These are phyloP conservation scores for Helarctos malayanus DNA, from an alignment of 2,797 vertebrate species.

Conservation along the genomic window DNA sequence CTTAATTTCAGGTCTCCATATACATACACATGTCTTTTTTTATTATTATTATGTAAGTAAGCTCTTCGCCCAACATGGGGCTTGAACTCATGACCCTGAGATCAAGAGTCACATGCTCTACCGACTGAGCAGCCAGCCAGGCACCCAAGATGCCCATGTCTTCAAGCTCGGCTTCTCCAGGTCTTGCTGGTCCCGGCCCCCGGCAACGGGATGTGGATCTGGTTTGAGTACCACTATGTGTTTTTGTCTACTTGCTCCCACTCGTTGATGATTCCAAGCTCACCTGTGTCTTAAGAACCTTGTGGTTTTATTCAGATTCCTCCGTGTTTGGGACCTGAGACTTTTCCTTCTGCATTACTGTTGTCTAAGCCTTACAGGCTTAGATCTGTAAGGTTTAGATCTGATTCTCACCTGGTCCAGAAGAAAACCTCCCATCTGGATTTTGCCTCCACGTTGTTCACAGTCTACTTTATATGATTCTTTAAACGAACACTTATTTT, in stretches of 20 bases:
- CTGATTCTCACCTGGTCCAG: background rate
- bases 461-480: background rate
- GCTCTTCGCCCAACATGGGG: background rate
- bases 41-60: background rate
- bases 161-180: background rate
- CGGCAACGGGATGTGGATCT: background rate
- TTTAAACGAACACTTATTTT: background rate
- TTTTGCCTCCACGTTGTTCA: background rate
- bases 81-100: background rate
- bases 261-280: background rate
- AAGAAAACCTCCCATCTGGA: background rate
- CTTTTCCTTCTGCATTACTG: background rate
- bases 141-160: background rate
- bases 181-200: background rate
- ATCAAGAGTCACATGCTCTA: background rate
- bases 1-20: background rate
- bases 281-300: background rate
- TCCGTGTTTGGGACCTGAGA: background rate
- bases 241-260: background rate
- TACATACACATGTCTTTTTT: background rate
- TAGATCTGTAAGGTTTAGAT: background rate
- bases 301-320: background rate
- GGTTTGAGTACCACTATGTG: background rate
- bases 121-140: background rate
- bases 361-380: too few species aligned